phyloP scores from a whole-genome alignment of 2,113 vertebrate species.

The Vidua chalybeata region DNA sequence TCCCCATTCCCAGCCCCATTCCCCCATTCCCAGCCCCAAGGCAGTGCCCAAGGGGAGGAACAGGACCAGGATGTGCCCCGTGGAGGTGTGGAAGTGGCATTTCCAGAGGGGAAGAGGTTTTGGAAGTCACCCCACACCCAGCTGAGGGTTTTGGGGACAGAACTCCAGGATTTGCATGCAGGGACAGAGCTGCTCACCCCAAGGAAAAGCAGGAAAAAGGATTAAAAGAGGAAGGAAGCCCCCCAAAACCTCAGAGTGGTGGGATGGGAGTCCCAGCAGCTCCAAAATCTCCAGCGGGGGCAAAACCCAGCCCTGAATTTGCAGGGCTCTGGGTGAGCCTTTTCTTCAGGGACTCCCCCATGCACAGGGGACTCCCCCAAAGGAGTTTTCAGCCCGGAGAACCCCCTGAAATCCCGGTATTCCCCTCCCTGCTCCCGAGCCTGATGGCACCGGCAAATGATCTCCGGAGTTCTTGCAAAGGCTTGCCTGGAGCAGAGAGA shows the following conservation, averaged over 20 bases:
- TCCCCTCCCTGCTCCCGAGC: not conserved
- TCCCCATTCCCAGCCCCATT: not conserved
- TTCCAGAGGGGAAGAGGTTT: not conserved
- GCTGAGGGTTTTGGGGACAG: not conserved
- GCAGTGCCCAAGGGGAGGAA: not conserved
- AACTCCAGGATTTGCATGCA: not conserved
- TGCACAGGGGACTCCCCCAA: not conserved
- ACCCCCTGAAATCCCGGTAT: too few relatives aligned
- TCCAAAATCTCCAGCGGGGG: not conserved
- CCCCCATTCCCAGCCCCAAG: too few relatives aligned
- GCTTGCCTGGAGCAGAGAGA: not conserved
- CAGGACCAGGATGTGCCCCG: not conserved
- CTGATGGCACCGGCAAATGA: not conserved
- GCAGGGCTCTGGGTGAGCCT: not conserved
- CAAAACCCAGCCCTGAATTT: not conserved
- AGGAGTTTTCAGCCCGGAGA: not conserved
- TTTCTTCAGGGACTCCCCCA: not conserved
- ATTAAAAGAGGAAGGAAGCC: not conserved
- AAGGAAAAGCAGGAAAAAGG: not conserved
- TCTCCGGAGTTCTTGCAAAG: not conserved
- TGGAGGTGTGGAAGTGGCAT: not conserved
- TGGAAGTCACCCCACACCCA: not conserved
- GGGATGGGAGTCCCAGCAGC: not conserved
- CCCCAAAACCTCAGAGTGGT: fast-evolving
- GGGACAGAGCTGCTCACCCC: not conserved